Evolutionary conservation across 2,888 invertebrate species (phyloP), one percentile per base, ranked within the genome.

Genomic region (Pyrocoelia pectoralis): DNA sequence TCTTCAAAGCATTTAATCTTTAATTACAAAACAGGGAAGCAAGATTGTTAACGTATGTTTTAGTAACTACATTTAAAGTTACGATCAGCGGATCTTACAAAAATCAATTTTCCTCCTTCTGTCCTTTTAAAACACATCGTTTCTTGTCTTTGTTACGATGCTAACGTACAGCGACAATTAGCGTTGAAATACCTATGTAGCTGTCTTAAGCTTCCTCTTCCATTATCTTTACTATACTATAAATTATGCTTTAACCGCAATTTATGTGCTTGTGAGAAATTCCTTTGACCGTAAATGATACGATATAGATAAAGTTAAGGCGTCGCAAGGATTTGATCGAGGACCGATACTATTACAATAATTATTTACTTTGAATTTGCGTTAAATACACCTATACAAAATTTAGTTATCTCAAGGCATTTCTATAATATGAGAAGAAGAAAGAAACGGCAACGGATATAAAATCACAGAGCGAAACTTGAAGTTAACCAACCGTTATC

Each of bases 401-500:
- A 24, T 5, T 24, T 24, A 24, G 24, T 24, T 24, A 3, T 40
- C 17, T 18, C 46, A 46, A 46, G 46, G 46, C 10, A 46, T 17
- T 46, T 46, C 33, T 33, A n/a, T 5, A 24, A 24, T n/a, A 33
- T 43, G 41, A 13, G 12, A 43, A 54, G 14, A 13, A 56, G 29
- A 28, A 17, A 59, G 38, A 46, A n/a, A 46, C n/a, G n/a, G n/a
- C n/a, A 46, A 5, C 17, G 62, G 65, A 55, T 66, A 58, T 46
- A 60, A 58, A 67, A 50, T 61, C 71, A 68, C 55, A 63, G 59
- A 72, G 69, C 71, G 70, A 67, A 70, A 71, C 72, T 46, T 17
- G 46, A 18, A 68, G 68, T 59, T 55, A 57, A 40, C 46, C 55
- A 63, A 71, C 72, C 68, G 70, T 74, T 71, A 71, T 63, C 55